A percentile compares a stretch with the other conserved stretches of the same genome.
Evolutionary conservation across 2,113 vertebrate species (phyloP).

Genomic region (Castor canadensis): DNA sequence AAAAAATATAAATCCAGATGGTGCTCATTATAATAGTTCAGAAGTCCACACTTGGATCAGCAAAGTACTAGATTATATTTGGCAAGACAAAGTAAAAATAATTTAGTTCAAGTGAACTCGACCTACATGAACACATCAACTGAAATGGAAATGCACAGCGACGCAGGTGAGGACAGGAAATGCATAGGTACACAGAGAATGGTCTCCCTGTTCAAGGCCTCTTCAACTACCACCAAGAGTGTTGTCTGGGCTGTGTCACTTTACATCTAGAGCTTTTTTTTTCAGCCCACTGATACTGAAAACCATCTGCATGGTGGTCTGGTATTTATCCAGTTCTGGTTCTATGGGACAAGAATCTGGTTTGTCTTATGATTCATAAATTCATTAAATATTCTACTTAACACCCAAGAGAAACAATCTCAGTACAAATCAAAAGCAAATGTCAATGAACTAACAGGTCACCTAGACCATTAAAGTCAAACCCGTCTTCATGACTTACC

Average conservation of each 20-base stretch:
- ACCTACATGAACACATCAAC: neutral
- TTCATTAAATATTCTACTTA: neutral
- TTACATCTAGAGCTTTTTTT: neutral
- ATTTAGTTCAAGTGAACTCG: too few relatives aligned
- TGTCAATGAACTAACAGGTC: neutral
- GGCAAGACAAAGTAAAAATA: neutral
- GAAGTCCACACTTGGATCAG: neutral
- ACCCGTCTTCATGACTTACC: neutral
- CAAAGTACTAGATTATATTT: neutral
- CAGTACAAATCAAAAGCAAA: neutral
- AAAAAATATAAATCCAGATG: neutral
- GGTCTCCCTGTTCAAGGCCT: neutral
- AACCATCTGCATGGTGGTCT: neutral
- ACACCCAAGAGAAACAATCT: neutral
- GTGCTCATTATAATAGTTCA: neutral
- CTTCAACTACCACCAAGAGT: neutral
- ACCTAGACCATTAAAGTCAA: neutral
- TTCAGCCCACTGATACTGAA: neutral
- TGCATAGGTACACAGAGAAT: neutral
- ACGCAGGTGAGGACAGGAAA: neutral
- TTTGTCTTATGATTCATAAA: neutral
- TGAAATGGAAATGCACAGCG: neutral
- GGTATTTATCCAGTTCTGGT: neutral
- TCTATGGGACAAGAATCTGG: neutral
- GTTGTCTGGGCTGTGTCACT: neutral